Evolutionary conservation across 2,113 vertebrate genomes (phyloP).

Genomic region (Herpailurus yagouaroundi): DNA sequence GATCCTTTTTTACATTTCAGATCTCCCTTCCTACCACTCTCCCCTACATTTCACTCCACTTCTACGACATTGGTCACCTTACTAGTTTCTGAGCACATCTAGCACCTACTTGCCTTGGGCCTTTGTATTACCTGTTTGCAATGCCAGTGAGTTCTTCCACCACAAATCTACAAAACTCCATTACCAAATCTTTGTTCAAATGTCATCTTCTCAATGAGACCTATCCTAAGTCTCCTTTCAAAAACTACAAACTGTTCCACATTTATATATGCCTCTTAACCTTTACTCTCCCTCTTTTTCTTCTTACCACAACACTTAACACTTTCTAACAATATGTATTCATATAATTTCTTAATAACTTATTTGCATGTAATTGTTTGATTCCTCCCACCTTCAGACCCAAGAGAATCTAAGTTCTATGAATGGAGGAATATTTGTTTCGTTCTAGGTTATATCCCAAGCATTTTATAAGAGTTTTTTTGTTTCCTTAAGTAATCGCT

Average conservation of each 20-base stretch:
- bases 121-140: not conserved
- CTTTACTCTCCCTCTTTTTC: not conserved
- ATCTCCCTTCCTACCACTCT: not conserved
- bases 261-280: not conserved
- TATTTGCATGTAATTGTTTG: not conserved
- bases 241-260: not conserved
- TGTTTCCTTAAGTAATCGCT: not conserved
- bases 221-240: not conserved
- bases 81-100: not conserved
- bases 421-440: not conserved
- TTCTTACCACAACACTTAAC: not conserved
- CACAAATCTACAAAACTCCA: not conserved
- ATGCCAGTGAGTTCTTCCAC: not conserved
- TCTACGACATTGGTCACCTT: not conserved
- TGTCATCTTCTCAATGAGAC: not conserved
- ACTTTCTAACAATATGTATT: not conserved
- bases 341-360: not conserved
- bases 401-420: not conserved
- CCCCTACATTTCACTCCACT: not conserved
- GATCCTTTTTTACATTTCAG: not conserved
- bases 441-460: not conserved
- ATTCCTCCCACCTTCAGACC: not conserved
- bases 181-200: conserved; percentile 13
- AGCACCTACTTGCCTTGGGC: not conserved
- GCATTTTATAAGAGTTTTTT: not conserved